Conservation (phyloP, 2,113 vertebrate species). For the Microtus pennsylvanicus region DNA sequence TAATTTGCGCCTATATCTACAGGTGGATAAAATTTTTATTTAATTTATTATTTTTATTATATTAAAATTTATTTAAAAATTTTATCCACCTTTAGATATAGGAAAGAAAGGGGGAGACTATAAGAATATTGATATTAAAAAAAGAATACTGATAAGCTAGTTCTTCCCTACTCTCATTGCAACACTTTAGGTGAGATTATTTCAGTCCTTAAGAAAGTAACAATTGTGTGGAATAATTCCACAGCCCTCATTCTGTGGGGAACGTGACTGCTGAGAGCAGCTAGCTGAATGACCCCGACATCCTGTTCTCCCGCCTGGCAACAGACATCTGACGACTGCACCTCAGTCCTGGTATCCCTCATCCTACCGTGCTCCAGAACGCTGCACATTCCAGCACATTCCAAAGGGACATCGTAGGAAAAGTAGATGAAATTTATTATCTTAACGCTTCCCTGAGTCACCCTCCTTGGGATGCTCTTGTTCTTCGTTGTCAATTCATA, state of each 20-base stretch:
- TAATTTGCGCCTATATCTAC: too few relatives aligned
- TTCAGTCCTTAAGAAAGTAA: not conserved
- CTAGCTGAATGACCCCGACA: not conserved
- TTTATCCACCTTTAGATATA: not conserved
- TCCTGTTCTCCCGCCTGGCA: fast-evolving
- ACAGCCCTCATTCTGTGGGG: not conserved
- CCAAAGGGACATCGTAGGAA: not conserved
- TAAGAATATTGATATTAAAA: not conserved
- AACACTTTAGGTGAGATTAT: not conserved
- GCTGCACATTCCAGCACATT: not conserved
- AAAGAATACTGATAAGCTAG: not conserved
- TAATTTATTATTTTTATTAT: too few relatives aligned
- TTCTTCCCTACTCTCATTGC: not conserved
- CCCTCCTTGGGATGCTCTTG: not conserved
- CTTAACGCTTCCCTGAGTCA: not conserved
- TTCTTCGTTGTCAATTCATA: not conserved
- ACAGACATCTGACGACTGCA: not conserved
- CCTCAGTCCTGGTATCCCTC: not conserved
- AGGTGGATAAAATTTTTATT: too few relatives aligned
- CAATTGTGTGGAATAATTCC: not conserved
- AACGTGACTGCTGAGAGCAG: not conserved
- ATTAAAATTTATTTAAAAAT: too few relatives aligned
- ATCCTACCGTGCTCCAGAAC: not conserved
- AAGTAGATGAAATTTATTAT: not conserved
- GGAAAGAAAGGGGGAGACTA: not conserved